A percentile compares a stretch with the other conserved stretches of the same genome.
Conservation (phyloP, 1,140 invertebrate species). For the Brachionus asplanchnoidis region DNA sequence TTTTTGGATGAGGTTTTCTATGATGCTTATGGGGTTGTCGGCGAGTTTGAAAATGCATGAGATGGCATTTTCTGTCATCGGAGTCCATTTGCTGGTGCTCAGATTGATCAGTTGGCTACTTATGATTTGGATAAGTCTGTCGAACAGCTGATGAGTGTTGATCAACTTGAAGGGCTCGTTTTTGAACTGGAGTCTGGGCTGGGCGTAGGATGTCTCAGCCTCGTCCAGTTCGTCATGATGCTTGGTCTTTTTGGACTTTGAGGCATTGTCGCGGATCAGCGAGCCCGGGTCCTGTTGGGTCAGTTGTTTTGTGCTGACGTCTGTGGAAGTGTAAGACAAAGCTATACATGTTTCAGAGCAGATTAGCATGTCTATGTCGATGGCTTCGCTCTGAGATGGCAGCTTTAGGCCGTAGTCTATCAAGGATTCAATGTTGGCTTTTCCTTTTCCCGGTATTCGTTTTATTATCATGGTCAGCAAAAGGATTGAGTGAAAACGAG, state of each 20-base stretch:
- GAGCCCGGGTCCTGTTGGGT: slow-evolving; percentile 7
- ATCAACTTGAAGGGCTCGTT: slow-evolving; percentile 20
- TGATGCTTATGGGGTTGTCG: slow-evolving; percentile 59
- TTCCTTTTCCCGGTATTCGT: slow-evolving; percentile 27
- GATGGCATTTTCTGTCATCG: slow-evolving; percentile 63
- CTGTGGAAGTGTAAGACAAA: background rate
- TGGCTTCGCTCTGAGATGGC: background rate
- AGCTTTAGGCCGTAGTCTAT: background rate
- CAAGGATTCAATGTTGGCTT: slow-evolving; percentile 4
- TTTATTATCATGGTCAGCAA: slow-evolving; percentile 23
- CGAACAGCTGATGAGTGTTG: slow-evolving; percentile 14
- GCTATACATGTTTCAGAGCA: background rate
- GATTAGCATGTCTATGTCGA: background rate
- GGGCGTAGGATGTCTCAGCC: background rate
- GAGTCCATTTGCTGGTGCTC: slow-evolving; percentile 55
- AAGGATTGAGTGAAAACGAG: background rate
- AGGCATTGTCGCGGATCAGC: background rate
- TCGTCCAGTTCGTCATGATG: background rate
- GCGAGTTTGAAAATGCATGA: slow-evolving; percentile 62
- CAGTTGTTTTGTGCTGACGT: slow-evolving; percentile 8
- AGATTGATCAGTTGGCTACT: background rate
- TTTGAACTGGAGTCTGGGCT: slow-evolving; percentile 5
- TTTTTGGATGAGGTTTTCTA: slow-evolving; percentile 52
- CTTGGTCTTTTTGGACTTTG: background rate
- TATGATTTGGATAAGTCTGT: background rate